These are phyloP conservation scores for Tetragnatha versicolor DNA, from an alignment of 1,140 invertebrate species.

Conservation along the genomic window DNA sequence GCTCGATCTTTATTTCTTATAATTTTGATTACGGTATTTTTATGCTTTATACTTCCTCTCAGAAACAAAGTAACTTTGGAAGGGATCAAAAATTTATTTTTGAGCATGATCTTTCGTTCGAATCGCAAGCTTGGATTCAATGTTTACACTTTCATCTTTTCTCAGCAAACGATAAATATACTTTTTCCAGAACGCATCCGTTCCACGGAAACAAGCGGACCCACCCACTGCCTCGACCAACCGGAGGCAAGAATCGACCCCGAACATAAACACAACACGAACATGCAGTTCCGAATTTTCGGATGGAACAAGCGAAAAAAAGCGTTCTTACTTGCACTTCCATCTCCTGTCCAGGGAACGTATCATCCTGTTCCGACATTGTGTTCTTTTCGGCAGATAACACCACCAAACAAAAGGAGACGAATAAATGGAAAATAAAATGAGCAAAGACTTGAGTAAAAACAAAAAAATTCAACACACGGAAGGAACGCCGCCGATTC, in stretches of 20 bases:
- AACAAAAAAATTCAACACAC: conserved; percentile 42
- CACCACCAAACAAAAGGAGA: conserved; percentile 36
- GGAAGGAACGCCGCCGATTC: conserved; percentile 7
- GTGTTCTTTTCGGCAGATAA: not conserved
- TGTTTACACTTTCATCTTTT: no score
- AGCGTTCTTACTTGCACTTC: conserved; percentile 30
- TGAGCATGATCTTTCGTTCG: no score
- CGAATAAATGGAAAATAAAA: conserved; percentile 30
- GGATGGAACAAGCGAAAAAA: not conserved
- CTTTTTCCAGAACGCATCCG: no score
- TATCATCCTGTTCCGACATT: conserved; percentile 56
- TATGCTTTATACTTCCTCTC: no score
- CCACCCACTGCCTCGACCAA: conserved; percentile 42
- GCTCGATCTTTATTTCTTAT: no score
- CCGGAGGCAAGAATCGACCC: conserved; percentile 42
- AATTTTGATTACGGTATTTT: no score
- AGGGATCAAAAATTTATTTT: no score
- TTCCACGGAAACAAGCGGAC: conserved; percentile 31
- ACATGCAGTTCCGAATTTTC: conserved; percentile 7
- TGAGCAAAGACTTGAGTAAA: conserved; percentile 22
- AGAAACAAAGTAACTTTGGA: no score
- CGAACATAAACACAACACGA: conserved; percentile 38
- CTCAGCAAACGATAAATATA: no score
- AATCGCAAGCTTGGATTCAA: no score
- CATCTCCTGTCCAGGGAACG: conserved; percentile 53